Base-by-base conservation (phyloP, 1,140 invertebrate genomes). In the Nomia melanderi region DNA sequence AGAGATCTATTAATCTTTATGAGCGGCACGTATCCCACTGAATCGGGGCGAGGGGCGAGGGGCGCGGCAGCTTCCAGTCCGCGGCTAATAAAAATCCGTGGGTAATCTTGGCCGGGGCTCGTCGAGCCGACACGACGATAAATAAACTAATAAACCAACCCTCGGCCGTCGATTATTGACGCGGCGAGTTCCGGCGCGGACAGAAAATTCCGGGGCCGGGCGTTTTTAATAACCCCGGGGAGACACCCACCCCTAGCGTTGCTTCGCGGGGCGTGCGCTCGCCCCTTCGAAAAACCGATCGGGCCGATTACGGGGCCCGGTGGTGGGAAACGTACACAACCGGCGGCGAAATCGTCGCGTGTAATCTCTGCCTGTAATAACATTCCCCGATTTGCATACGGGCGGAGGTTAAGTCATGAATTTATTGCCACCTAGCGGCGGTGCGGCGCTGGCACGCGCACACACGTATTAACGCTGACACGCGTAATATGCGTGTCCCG, bases 61-160 rank as follows among this genome's bases (percentile, higher is more conserved):
- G n/a, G n/a, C n/a, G n/a, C n/a, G n/a, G n/a, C n/a, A 53, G 80
- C 65, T 82, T 83, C 73, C 44, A 44, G 27, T 56, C 66, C 69
- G 62, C 60, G 59, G 79, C 87, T 85, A 90, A 90, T 90, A 88
- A 90, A 87, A 88, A 88, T 89, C 85, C 80, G 64, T 71, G 69
- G 79, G 81, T 88, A 89, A 89, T 90, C 87, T 86, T 44, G 50
- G 50, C 25, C 72, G 69, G 70, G 69, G 69, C 36, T 79, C 63
- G 67, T 71, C 63, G 65, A 75, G 65, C 60, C 70, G 62, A 83
- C 65, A 72, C 75, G 63, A 59, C 79, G 79, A 89, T 89, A 89
- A 88, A 88, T 87, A 89, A 88, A 86, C 85, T 82, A 88, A 88
- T 88, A 86, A 88, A 88, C 39, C 56, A 25, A 67, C 50, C 62